These are phyloP conservation scores for Hycleus cichorii DNA, from an alignment of 1,140 invertebrate genomes.

Conservation along the genomic window DNA sequence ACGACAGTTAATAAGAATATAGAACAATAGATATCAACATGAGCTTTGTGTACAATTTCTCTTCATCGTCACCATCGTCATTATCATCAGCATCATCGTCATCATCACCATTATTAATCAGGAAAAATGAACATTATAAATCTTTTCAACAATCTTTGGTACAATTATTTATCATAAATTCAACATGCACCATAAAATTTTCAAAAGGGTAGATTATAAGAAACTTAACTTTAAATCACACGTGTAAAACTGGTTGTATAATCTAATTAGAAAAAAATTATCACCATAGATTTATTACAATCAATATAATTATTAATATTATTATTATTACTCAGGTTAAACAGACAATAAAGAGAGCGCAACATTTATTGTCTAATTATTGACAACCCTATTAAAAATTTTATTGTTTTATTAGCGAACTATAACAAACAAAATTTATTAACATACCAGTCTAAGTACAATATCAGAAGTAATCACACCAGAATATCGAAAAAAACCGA, in stretches of 20 bases:
- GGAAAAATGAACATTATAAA: no score
- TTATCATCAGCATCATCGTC: no score
- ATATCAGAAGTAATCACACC: constrained; percentile 7
- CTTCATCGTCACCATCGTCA: background rate
- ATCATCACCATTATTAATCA: no score
- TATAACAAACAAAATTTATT: constrained; percentile 1
- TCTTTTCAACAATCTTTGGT: constrained; percentile 25
- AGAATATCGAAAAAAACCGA: constrained; percentile 1
- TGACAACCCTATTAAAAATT: constrained; percentile 12
- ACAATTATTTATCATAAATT: constrained; percentile 15
- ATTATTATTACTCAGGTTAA: background rate
- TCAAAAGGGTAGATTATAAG: constrained; percentile 6
- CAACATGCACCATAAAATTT: constrained; percentile 15
- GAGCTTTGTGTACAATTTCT: constrained; percentile 7
- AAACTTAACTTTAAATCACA: background rate
- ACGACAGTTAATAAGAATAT: constrained; percentile 23
- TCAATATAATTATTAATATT: no score
- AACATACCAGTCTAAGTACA: constrained; percentile 15
- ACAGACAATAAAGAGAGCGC: constrained; percentile 9
- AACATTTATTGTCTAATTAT: constrained; percentile 10
- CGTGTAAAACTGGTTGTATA: no score
- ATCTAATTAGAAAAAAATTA: no score
- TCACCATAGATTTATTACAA: no score
- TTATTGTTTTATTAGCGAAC: constrained; percentile 1
- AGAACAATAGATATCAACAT: constrained; percentile 21